Evolutionary conservation across 2,888 invertebrate species (phyloP).

Genomic region (Hypsopygia costalis): DNA sequence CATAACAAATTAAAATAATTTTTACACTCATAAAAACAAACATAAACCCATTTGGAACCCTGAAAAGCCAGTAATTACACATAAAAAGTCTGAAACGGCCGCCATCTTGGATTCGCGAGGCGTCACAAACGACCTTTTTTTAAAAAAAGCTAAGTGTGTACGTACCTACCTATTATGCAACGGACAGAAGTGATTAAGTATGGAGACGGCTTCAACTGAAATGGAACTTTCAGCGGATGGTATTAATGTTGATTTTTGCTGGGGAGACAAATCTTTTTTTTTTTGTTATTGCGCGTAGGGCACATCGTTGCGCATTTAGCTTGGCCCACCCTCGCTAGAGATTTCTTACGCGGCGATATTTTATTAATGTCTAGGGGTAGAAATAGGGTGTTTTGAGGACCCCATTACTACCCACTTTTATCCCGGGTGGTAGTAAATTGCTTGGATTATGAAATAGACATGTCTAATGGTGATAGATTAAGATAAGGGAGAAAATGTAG

Average conservation of each 20-base stretch:
- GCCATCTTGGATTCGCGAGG: slow-evolving; percentile 74
- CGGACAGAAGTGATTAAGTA: slow-evolving; percentile 69
- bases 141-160: slow-evolving; percentile 67
- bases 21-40: slow-evolving; percentile 5
- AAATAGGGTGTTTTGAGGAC: slow-evolving; percentile 46
- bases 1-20: slow-evolving; percentile 3
- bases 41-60: slow-evolving; percentile 8
- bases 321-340: slow-evolving; percentile 62
- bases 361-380: slow-evolving; percentile 70
- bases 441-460: slow-evolving; percentile 26
- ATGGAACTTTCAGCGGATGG: slow-evolving; percentile 25
- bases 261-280: slow-evolving; percentile 30
- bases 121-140: slow-evolving; percentile 63
- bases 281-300: slow-evolving; percentile 58
- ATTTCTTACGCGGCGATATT: slow-evolving; percentile 75
- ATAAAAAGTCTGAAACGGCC: slow-evolving; percentile 38
- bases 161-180: slow-evolving; percentile 64
- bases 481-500: not conserved
- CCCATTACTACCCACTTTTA: slow-evolving; percentile 42
- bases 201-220: slow-evolving; percentile 23
- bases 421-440: slow-evolving; percentile 38
- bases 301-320: slow-evolving; percentile 58
- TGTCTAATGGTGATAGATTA: slow-evolving; percentile 17
- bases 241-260: slow-evolving; percentile 29
- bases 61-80: slow-evolving; percentile 25